Percentiles rank a stretch among this genome's conserved stretches.
Conservation (phyloP, 2,113 vertebrate species). For the Campylorhamphus procurvoides region DNA sequence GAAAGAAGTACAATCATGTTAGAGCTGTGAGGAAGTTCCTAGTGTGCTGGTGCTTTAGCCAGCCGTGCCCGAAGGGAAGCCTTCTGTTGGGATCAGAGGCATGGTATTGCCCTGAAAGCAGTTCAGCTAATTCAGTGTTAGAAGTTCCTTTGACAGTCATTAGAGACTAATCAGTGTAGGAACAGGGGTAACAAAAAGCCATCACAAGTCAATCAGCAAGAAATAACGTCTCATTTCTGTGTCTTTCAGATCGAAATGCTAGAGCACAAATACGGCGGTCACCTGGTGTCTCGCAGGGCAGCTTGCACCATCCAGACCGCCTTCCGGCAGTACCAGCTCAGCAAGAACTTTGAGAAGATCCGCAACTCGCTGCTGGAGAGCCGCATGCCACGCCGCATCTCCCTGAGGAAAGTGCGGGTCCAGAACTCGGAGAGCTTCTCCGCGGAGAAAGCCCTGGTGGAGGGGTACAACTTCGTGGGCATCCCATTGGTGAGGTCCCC, state of each 20-base stretch:
- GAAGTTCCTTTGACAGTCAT: neutral
- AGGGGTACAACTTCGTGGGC: slow-evolving; percentile 89
- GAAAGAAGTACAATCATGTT: neutral
- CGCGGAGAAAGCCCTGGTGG: slow-evolving; percentile 88
- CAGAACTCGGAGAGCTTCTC: slow-evolving; percentile 90
- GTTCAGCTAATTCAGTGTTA: neutral
- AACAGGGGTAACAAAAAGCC: neutral
- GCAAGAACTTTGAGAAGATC: slow-evolving; percentile 99
- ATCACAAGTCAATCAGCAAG: neutral
- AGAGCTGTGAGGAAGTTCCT: neutral
- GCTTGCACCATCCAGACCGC: slow-evolving; percentile 98
- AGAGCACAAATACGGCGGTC: slow-evolving; percentile 97
- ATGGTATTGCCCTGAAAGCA: neutral
- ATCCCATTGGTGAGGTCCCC: slow-evolving; percentile 90
- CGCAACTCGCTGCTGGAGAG: slow-evolving; percentile 96
- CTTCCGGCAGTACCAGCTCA: slow-evolving; percentile 98
- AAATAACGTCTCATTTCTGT: neutral
- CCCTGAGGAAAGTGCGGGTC: slow-evolving; percentile 88
- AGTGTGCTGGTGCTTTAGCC: neutral
- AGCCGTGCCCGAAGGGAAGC: neutral
- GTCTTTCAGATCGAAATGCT: slow-evolving; percentile 92
- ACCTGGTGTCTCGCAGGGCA: slow-evolving; percentile 91
- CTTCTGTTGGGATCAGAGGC: neutral
- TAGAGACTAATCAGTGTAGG: neutral
- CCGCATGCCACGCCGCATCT: slow-evolving; percentile 92